Percentiles rank a stretch among this genome's conserved stretches.
Conservation (phyloP, 1,140 invertebrate species). For the Drosophila ohnishii region DNA sequence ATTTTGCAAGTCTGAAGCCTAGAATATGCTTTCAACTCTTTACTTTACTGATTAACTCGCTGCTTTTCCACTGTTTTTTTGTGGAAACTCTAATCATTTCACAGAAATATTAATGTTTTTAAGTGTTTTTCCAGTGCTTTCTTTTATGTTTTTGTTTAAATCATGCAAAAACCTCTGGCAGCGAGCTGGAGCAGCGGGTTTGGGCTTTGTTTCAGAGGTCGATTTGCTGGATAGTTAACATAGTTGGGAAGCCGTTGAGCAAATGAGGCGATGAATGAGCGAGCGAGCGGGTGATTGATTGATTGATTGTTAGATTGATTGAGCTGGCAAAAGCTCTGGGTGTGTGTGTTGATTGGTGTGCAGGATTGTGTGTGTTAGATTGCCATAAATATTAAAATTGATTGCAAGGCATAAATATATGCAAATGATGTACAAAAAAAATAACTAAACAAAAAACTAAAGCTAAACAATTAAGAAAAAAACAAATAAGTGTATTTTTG, state of each 20-base stretch:
- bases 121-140: slow-evolving; percentile 4
- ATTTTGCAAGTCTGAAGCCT: background rate
- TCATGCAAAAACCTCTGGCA: slow-evolving; percentile 5
- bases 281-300: slow-evolving; percentile 41
- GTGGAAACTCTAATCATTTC: background rate
- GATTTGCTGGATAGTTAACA: slow-evolving; percentile 4
- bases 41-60: background rate
- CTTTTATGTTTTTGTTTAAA: background rate
- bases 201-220: slow-evolving; percentile 8
- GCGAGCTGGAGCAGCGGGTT: background rate
- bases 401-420: slow-evolving; percentile 11
- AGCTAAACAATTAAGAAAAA: slow-evolving; percentile 9
- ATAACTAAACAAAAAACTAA: slow-evolving; percentile 5
- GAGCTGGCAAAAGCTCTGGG: slow-evolving; percentile 31
- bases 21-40: background rate
- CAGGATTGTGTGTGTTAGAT: slow-evolving; percentile 25
- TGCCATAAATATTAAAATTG: slow-evolving; percentile 21
- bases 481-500: slow-evolving; percentile 5
- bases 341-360: slow-evolving; percentile 13
- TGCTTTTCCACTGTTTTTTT: background rate
- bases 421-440: background rate
- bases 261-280: slow-evolving; percentile 48
- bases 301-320: slow-evolving; percentile 30
- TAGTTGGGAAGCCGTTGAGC: slow-evolving; percentile 36
- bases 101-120: background rate